Percentiles rank a stretch among this genome's conserved stretches.
These are phyloP conservation scores for Phoxinus dragarum DNA, from an alignment of 2,797 vertebrate species.

Conservation along the genomic window DNA sequence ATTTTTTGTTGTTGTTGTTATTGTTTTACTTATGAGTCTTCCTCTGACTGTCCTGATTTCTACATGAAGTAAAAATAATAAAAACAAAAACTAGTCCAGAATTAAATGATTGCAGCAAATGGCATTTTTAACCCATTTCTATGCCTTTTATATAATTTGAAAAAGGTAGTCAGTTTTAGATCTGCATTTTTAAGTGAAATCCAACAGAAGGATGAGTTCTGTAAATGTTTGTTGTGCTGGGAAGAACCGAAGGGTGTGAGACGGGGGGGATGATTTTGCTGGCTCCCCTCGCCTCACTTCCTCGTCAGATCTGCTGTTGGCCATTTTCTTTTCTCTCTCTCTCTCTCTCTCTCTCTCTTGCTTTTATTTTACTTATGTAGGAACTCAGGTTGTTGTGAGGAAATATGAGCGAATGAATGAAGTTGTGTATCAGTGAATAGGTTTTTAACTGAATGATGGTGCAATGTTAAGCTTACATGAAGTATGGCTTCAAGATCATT, in stretches of 20 bases:
- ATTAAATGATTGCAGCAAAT: slow-evolving; percentile 53
- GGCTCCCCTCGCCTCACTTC: slow-evolving; percentile 58
- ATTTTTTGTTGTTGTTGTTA: slow-evolving; percentile 48
- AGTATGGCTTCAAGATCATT: slow-evolving; percentile 45
- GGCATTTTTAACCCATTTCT: slow-evolving; percentile 69
- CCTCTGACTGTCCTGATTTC: slow-evolving; percentile 68
- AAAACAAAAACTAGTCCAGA: slow-evolving; percentile 56
- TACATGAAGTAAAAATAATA: slow-evolving; percentile 69
- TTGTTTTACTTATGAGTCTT: slow-evolving; percentile 66
- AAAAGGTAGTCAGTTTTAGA: slow-evolving; percentile 62
- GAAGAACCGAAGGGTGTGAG: slow-evolving; percentile 49
- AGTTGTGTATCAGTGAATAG: slow-evolving; percentile 48
- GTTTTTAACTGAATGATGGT: slow-evolving; percentile 47
- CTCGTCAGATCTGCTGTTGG: slow-evolving; percentile 55
- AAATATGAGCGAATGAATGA: slow-evolving; percentile 67
- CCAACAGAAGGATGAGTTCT: slow-evolving; percentile 51
- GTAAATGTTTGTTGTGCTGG: slow-evolving; percentile 57
- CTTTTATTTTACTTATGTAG: slow-evolving; percentile 63
- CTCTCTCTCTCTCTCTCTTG: slow-evolving; percentile 24
- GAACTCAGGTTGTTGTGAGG: slow-evolving; percentile 77
- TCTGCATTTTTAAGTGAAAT: slow-evolving; percentile 65
- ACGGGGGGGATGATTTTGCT: slow-evolving; percentile 39
- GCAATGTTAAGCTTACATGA: slow-evolving; percentile 47
- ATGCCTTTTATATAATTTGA: slow-evolving; percentile 67
- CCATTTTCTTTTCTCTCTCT: slow-evolving; percentile 50